Evolutionary conservation across 2,797 vertebrate species (phyloP).

Genomic region (Rhyacichthys aspro): DNA sequence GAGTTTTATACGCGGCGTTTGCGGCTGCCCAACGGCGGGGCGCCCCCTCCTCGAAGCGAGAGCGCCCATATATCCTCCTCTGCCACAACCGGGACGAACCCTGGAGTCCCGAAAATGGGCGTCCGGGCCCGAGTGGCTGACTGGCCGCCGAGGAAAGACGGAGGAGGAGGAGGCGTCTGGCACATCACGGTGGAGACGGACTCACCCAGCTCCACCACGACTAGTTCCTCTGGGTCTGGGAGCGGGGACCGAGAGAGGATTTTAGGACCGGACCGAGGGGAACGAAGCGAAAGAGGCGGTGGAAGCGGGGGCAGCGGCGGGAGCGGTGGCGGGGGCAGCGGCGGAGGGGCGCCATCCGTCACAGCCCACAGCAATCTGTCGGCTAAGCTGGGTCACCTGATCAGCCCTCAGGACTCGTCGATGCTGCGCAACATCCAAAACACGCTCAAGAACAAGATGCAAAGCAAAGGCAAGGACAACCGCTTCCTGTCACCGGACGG

Average conservation of each 20-base stretch:
- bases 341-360: constrained; percentile 63
- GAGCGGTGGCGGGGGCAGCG: constrained; percentile 38
- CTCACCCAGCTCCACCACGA: constrained; percentile 78
- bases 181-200: constrained; percentile 84
- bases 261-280: constrained; percentile 46
- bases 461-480: constrained; percentile 90
- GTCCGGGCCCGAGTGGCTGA: constrained; percentile 97
- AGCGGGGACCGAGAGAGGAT: constrained; percentile 74
- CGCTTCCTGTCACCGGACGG: constrained; percentile 95
- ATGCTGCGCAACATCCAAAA: constrained; percentile 98
- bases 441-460: constrained; percentile 94
- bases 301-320: constrained; percentile 6
- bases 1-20: constrained; percentile 97
- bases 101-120: constrained; percentile 98
- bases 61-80: constrained; percentile 79
- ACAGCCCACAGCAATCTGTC: constrained; percentile 95
- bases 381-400: constrained; percentile 93
- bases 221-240: constrained; percentile 73
- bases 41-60: constrained; percentile 92
- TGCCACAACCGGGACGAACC: constrained; percentile 80
- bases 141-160: constrained; percentile 97
- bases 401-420: constrained; percentile 93
- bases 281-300: constrained; percentile 17
- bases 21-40: constrained; percentile 94
- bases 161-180: constrained; percentile 78